Conservation (phyloP, 2,888 invertebrate genomes). For the Xanthostigma xanthostigma region DNA sequence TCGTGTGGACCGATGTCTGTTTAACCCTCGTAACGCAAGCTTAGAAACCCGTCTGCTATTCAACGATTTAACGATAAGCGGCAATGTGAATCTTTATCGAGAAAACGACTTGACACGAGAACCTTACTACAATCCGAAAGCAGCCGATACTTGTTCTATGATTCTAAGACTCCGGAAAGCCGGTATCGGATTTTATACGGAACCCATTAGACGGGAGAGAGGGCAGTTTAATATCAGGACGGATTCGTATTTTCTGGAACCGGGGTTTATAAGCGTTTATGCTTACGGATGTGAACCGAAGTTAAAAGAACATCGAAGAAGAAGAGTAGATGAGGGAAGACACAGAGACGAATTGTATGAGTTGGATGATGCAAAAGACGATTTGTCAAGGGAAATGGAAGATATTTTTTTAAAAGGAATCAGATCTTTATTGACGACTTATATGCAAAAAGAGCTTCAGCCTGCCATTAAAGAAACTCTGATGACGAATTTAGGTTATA, state of each 20-base stretch:
- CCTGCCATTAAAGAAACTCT: slow-evolving; percentile 75
- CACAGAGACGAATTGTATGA: not conserved
- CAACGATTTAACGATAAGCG: slow-evolving; percentile 66
- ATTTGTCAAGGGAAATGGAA: slow-evolving; percentile 67
- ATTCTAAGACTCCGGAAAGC: slow-evolving; percentile 59
- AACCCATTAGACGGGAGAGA: slow-evolving; percentile 49
- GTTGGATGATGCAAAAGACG: slow-evolving; percentile 39
- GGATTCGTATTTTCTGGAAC: slow-evolving; percentile 71
- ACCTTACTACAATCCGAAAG: slow-evolving; percentile 21
- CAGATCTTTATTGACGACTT: slow-evolving; percentile 60
- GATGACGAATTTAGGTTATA: slow-evolving; percentile 78
- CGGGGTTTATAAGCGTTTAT: slow-evolving; percentile 72
- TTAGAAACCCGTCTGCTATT: slow-evolving; percentile 62
- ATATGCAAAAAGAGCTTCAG: slow-evolving; percentile 71
- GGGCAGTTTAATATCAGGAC: slow-evolving; percentile 61
- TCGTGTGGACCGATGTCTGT: slow-evolving; percentile 59
- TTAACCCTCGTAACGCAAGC: slow-evolving; percentile 56
- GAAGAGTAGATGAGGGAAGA: slow-evolving; percentile 15
- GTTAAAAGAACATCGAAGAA: slow-evolving; percentile 21
- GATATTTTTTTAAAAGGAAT: slow-evolving; percentile 75
- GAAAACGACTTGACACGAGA: slow-evolving; percentile 30
- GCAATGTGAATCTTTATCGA: slow-evolving; percentile 47
- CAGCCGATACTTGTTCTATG: slow-evolving; percentile 41
- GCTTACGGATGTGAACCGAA: slow-evolving; percentile 61
- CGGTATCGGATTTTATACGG: slow-evolving; percentile 64